phyloP scores from a whole-genome alignment of 2,113 vertebrate genomes.

The Seriola dumerili region DNA sequence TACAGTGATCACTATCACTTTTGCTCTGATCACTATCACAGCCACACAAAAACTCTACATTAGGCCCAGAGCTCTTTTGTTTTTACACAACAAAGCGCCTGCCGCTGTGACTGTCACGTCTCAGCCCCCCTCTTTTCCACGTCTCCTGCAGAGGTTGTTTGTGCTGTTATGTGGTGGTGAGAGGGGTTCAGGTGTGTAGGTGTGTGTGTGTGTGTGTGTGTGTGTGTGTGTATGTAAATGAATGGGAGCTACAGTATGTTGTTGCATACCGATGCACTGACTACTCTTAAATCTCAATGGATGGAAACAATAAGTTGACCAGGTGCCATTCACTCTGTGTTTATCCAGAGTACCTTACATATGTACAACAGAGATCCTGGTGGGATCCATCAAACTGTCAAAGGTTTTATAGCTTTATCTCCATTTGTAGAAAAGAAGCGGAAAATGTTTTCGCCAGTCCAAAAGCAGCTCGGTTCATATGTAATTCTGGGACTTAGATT shows the following conservation, averaged over 20 bases:
- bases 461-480: constrained; percentile 47
- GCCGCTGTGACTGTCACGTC: constrained; percentile 47
- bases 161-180: constrained; percentile 29
- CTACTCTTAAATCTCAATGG: constrained; percentile 31
- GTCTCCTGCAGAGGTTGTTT: constrained; percentile 55
- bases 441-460: constrained; percentile 4
- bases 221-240: constrained; percentile 14
- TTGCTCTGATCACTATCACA: constrained; percentile 65
- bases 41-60: constrained; percentile 55
- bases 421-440: constrained; percentile 25
- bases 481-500: constrained; percentile 62
- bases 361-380: constrained; percentile 21
- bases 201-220: not conserved
- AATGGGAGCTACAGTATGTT: constrained; percentile 30
- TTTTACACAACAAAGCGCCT: constrained; percentile 73
- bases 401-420: constrained; percentile 27
- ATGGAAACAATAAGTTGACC: constrained; percentile 32
- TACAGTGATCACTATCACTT: constrained; percentile 69
- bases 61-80: constrained; percentile 61
- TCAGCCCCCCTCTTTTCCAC: constrained; percentile 5
- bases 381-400: constrained; percentile 17
- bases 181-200: constrained; percentile 19
- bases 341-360: not conserved
- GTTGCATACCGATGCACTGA: constrained; percentile 26
- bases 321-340: constrained; percentile 20